Conservation (phyloP, 2,797 vertebrate genomes). For the Limosa lapponica region DNA sequence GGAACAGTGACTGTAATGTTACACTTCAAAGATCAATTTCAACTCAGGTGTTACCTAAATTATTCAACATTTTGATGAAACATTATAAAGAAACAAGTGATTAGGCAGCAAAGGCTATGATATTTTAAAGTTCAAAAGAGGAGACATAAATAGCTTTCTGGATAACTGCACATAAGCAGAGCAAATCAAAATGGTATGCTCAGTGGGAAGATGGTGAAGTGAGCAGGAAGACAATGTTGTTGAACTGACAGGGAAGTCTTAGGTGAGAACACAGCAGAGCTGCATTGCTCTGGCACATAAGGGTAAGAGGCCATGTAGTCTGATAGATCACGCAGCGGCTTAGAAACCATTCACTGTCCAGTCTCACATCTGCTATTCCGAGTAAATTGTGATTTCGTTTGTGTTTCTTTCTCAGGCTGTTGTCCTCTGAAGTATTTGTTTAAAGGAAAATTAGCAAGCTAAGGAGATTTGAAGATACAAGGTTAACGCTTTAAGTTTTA, state of each 20-base stretch:
- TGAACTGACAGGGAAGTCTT: neutral
- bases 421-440: neutral
- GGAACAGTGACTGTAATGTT: neutral
- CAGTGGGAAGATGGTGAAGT: neutral
- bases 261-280: fast-evolving
- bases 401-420: neutral
- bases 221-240: neutral
- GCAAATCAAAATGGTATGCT: neutral
- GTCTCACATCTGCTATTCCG: neutral
- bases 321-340: neutral
- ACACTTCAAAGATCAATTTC: neutral
- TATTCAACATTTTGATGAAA: neutral
- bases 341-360: neutral
- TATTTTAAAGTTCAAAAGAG: neutral
- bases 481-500: neutral
- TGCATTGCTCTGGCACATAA: neutral
- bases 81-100: neutral
- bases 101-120: neutral
- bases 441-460: neutral
- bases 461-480: neutral
- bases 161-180: neutral
- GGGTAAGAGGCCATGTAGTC: neutral
- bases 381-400: neutral
- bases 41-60: neutral
- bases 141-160: neutral